A percentile compares a stretch with the other conserved stretches of the same genome.
phyloP scores from a whole-genome alignment of 2,888 invertebrate genomes.

The Himalopsyche kuldschensis region DNA sequence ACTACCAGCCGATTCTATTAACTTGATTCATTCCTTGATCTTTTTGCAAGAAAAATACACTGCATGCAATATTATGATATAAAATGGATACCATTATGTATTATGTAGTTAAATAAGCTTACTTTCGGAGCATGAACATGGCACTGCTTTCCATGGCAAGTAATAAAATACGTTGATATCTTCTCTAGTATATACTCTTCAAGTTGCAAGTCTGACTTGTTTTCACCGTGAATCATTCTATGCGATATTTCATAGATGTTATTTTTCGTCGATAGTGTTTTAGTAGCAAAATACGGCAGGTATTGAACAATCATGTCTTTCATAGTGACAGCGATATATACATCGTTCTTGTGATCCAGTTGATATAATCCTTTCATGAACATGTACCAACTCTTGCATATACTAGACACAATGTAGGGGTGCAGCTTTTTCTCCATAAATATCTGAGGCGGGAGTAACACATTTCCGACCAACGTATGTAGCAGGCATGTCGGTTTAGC shows the following conservation, averaged over 20 bases:
- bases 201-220: constrained; percentile 29
- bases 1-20: too few relatives aligned
- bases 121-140: constrained; percentile 41
- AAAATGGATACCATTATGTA: background rate
- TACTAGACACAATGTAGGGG: constrained; percentile 45
- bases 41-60: too few relatives aligned
- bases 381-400: constrained; percentile 50
- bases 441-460: constrained; percentile 49
- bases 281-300: constrained; percentile 42
- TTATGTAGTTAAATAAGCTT: constrained; percentile 9
- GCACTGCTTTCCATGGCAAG: constrained; percentile 40
- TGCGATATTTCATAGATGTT: constrained; percentile 25
- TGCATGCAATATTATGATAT: too few relatives aligned
- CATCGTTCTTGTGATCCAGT: constrained; percentile 46
- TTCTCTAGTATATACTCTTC: constrained; percentile 40
- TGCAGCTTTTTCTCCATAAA: constrained; percentile 47
- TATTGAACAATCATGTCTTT: constrained; percentile 47
- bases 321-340: constrained; percentile 48
- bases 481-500: constrained; percentile 45
- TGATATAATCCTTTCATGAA: constrained; percentile 50
- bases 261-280: constrained; percentile 31
- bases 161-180: constrained; percentile 39
- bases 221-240: constrained; percentile 31
- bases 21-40: too few relatives aligned
- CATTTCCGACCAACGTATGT: constrained; percentile 46